A percentile compares a stretch with the other conserved stretches of the same genome.
Evolutionary conservation across 2,888 invertebrate species (phyloP).

Genomic region (Pristionchus fissidentatus): DNA sequence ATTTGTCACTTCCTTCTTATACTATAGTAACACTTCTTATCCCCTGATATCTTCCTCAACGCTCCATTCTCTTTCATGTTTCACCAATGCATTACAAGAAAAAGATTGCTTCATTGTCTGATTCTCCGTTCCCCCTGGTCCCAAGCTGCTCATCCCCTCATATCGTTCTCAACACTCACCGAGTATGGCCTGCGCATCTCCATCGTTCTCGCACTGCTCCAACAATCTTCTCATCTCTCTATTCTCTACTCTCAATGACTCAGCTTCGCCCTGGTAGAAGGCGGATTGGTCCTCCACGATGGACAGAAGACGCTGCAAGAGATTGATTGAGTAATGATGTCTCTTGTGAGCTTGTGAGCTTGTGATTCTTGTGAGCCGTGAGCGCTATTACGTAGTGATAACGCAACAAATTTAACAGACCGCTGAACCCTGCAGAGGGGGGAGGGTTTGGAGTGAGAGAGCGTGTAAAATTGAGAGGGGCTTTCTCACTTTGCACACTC

Average conservation of each 20-base stretch:
- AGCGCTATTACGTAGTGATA: neutral
- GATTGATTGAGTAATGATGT: neutral
- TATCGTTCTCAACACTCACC: neutral
- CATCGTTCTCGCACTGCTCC: slow-evolving; percentile 41
- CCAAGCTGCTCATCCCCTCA: neutral
- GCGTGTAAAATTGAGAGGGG: too few relatives aligned
- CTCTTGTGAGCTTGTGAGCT: too few relatives aligned
- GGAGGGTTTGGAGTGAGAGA: too few relatives aligned
- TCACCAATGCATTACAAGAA: neutral
- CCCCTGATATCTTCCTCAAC: too few relatives aligned
- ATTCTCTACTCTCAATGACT: slow-evolving; percentile 36
- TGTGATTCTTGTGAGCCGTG: neutral
- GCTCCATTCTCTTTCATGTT: too few relatives aligned
- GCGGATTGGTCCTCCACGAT: slow-evolving; percentile 41
- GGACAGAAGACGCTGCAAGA: slow-evolving; percentile 41
- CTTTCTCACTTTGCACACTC: too few relatives aligned
- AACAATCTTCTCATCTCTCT: slow-evolving; percentile 39
- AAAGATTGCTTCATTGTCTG: neutral
- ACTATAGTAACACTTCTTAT: too few relatives aligned
- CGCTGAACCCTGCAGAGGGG: too few relatives aligned
- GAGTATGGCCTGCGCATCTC: slow-evolving; percentile 8
- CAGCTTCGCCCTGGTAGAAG: slow-evolving; percentile 17
- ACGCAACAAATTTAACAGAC: too few relatives aligned
- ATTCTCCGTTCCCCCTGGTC: neutral
- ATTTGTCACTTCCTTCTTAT: too few relatives aligned